Evolutionary conservation across 1,140 invertebrate species (phyloP).

Genomic region (Oryctes rhinoceros): DNA sequence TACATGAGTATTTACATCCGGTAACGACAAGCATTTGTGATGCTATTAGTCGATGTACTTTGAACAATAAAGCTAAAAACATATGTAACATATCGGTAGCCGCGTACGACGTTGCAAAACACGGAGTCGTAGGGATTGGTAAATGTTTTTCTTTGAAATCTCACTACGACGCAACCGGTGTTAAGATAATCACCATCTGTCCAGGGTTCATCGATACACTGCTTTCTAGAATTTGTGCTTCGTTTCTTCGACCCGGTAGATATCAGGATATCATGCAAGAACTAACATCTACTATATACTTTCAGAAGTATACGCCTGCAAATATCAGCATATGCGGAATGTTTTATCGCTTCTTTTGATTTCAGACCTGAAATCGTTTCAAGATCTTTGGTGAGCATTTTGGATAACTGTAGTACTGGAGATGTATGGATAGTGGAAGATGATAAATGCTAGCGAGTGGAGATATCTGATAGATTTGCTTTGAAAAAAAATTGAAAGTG

Average conservation of each 20-base stretch:
- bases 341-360: background rate
- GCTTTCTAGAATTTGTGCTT: background rate
- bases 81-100: no score
- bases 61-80: no score
- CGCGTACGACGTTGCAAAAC: background rate
- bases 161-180: background rate
- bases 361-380: conserved; percentile 13
- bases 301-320: background rate
- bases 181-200: background rate
- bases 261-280: background rate
- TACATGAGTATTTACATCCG: no score
- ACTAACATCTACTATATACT: background rate
- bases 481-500: background rate
- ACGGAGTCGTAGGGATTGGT: background rate
- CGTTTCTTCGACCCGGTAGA: background rate
- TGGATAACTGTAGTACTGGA: background rate
- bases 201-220: background rate
- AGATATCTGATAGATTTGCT: background rate
- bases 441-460: background rate
- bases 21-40: no score
- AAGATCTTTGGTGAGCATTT: background rate
- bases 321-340: background rate
- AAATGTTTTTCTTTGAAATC: background rate
- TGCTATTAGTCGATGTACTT: no score
- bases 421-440: conserved; percentile 18